A percentile compares a stretch with the other conserved stretches of the same genome.
These are phyloP conservation scores for Scomberomorus guttatus DNA, from an alignment of 2,797 vertebrate species.

Conservation along the genomic window DNA sequence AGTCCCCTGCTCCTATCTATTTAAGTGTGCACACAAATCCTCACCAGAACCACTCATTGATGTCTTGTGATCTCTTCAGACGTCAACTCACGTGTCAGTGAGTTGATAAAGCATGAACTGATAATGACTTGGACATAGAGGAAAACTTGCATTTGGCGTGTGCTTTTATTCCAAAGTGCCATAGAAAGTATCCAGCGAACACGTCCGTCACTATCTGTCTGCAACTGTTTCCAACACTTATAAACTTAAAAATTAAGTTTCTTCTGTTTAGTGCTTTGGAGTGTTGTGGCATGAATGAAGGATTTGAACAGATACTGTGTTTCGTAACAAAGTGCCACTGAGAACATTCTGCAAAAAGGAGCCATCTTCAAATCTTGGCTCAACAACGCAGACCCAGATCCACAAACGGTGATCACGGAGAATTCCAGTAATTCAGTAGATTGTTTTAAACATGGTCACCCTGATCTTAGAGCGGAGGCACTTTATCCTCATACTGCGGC, in stretches of 20 bases:
- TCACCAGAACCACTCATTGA: neutral
- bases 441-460: conserved; percentile 32
- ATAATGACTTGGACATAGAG: conserved; percentile 8
- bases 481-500: conserved; percentile 90
- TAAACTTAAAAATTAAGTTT: no score
- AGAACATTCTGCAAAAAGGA: conserved; percentile 1
- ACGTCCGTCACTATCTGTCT: neutral
- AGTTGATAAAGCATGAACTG: conserved; percentile 15
- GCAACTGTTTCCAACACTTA: conserved; percentile 1
- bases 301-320: conserved; percentile 4
- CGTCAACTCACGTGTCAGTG: neutral
- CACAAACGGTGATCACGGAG: conserved; percentile 14
- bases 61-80: conserved; percentile 1
- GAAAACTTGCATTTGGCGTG: conserved; percentile 34
- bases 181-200: conserved; percentile 4
- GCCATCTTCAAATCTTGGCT: conserved; percentile 25
- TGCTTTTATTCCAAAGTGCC: conserved; percentile 16
- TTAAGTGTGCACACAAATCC: conserved; percentile 22
- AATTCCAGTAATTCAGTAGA: conserved; percentile 40
- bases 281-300: conserved; percentile 1
- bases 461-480: conserved; percentile 71
- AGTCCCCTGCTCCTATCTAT: neutral
- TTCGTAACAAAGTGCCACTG: conserved; percentile 33
- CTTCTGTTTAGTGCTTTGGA: conserved; percentile 35
- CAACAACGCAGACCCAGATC: conserved; percentile 35